Percentiles rank a stretch among this genome's conserved stretches.
phyloP scores from a whole-genome alignment of 2,797 vertebrate genomes.

The Loris lydekkerianus region DNA sequence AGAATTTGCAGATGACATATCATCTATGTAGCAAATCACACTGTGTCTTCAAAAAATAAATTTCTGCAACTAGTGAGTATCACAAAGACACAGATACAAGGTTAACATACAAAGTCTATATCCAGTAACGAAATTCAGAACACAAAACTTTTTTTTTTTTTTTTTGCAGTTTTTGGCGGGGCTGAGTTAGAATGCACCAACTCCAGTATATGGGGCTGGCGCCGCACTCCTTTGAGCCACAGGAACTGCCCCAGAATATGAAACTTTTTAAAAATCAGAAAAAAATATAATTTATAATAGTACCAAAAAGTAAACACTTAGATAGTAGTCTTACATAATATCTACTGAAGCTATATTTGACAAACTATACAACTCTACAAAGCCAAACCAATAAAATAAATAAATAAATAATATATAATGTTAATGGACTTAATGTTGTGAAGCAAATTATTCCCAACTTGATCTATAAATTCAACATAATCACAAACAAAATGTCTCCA shows the following conservation, averaged over 20 bases:
- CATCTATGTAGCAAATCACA: background rate
- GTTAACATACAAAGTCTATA: background rate
- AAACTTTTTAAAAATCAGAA: background rate
- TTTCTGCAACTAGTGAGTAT: background rate
- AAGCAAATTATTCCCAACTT: background rate
- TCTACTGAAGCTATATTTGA: background rate
- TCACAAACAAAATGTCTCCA: background rate
- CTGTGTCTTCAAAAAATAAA: background rate
- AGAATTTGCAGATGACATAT: background rate
- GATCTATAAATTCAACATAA: background rate
- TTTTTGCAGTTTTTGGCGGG: too few relatives aligned
- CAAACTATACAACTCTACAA: background rate
- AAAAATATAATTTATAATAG: background rate
- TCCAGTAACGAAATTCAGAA: background rate
- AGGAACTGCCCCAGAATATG: too few relatives aligned
- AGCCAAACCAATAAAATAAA: background rate
- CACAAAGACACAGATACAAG: background rate
- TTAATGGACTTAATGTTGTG: background rate
- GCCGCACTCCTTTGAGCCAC: too few relatives aligned
- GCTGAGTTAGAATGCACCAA: too few relatives aligned
- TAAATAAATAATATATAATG: background rate
- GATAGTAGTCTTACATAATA: background rate
- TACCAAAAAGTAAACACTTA: background rate
- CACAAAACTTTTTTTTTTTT: too few relatives aligned
- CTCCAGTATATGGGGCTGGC: too few relatives aligned